These are phyloP conservation scores for Nerophis ophidion DNA, from an alignment of 2,113 vertebrate genomes.

Conservation along the genomic window DNA sequence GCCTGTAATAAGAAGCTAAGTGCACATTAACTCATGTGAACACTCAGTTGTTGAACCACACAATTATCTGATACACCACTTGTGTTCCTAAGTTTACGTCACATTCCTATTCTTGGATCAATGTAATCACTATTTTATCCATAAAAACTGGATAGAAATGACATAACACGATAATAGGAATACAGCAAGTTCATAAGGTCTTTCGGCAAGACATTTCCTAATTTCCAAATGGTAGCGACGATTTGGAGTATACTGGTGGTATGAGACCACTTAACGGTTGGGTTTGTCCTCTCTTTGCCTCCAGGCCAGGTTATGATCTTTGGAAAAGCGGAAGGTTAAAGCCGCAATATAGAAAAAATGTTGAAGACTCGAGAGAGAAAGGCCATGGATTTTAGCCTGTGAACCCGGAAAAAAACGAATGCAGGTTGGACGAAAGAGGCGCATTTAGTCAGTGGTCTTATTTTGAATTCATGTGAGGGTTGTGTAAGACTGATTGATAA, in stretches of 20 bases:
- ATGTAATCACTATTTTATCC: too few relatives aligned
- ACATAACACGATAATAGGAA: conserved; percentile 11
- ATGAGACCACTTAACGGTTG: conserved; percentile 51
- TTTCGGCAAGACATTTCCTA: conserved; percentile 51
- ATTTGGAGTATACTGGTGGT: conserved; percentile 53
- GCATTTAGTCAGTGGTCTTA: too few relatives aligned
- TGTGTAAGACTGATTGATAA: too few relatives aligned
- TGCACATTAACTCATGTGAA: too few relatives aligned
- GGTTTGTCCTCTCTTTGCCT: conserved; percentile 56
- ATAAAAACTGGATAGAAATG: conserved; percentile 9
- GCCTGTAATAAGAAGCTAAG: too few relatives aligned
- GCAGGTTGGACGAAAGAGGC: neutral
- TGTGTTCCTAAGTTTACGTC: too few relatives aligned
- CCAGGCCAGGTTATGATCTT: conserved; percentile 65
- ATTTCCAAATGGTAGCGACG: conserved; percentile 45
- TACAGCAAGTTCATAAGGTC: conserved; percentile 19
- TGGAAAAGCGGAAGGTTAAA: conserved; percentile 54
- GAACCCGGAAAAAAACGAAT: conserved; percentile 31
- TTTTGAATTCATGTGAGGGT: too few relatives aligned
- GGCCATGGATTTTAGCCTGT: conserved; percentile 28
- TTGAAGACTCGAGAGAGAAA: conserved; percentile 10
- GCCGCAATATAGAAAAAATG: conserved; percentile 27
- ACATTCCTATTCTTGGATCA: too few relatives aligned
- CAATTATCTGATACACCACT: too few relatives aligned
- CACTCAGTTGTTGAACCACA: too few relatives aligned